A percentile compares a stretch with the other conserved stretches of the same genome.
phyloP scores from a whole-genome alignment of 2,797 vertebrate species.

The Hemitrygon akajei region DNA sequence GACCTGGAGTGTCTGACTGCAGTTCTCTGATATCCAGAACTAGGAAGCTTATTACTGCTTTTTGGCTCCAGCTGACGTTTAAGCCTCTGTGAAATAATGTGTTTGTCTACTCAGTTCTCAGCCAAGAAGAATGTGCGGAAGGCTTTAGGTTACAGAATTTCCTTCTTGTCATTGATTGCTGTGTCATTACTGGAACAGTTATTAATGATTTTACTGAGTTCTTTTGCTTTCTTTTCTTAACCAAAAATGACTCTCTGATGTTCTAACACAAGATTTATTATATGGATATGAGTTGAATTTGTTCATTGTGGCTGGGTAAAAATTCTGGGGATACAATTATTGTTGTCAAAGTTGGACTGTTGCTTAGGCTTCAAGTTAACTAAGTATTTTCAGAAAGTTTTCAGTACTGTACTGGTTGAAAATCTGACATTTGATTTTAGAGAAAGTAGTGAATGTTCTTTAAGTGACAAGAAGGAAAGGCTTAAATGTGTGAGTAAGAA shows the following conservation, averaged over 20 bases:
- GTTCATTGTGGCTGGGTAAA: neutral
- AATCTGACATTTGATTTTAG: neutral
- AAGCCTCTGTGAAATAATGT: slow-evolving; percentile 54
- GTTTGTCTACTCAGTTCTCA: slow-evolving; percentile 49
- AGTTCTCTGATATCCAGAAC: slow-evolving; percentile 53
- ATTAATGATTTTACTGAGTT: slow-evolving; percentile 19
- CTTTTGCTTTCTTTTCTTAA: neutral
- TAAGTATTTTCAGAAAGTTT: neutral
- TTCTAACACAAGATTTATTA: neutral
- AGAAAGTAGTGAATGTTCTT: neutral
- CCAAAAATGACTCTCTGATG: neutral
- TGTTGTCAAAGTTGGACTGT: neutral
- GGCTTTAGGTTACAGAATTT: slow-evolving; percentile 49
- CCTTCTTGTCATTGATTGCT: slow-evolving; percentile 52
- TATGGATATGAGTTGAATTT: neutral
- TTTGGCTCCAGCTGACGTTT: slow-evolving; percentile 44
- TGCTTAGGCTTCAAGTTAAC: neutral
- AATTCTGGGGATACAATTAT: neutral
- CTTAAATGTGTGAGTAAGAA: neutral
- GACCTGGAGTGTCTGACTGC: slow-evolving; percentile 54
- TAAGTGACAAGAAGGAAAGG: neutral
- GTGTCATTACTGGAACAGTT: slow-evolving; percentile 35
- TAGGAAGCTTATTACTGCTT: slow-evolving; percentile 44
- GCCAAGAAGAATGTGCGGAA: slow-evolving; percentile 51
- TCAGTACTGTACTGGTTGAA: too few species aligned